These are phyloP conservation scores for Streptopelia turtur DNA, from an alignment of 2,797 vertebrate species.

Conservation along the genomic window DNA sequence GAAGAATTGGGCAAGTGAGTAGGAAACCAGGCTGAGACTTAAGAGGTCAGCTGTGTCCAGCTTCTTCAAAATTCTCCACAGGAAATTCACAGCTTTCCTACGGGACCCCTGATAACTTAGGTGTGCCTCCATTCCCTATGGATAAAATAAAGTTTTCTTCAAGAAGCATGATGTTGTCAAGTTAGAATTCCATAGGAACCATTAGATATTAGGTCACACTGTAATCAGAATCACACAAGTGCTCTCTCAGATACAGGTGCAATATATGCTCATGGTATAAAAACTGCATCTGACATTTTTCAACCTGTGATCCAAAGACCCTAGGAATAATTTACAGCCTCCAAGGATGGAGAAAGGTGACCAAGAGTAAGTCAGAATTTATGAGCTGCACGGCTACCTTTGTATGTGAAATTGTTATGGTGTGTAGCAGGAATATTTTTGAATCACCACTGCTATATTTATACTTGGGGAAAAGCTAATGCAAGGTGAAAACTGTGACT, in stretches of 20 bases:
- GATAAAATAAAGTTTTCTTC: background rate
- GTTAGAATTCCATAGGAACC: background rate
- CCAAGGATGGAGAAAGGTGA: background rate
- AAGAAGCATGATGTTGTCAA: background rate
- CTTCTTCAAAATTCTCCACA: background rate
- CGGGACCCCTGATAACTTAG: background rate
- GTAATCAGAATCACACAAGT: background rate
- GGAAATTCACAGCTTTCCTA: background rate
- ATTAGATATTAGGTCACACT: background rate
- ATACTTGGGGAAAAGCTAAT: background rate
- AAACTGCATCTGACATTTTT: background rate
- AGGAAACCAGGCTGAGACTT: background rate
- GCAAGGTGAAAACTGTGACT: accelerated
- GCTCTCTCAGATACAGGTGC: background rate
- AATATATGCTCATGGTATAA: background rate
- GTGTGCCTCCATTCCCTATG: background rate
- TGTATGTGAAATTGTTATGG: background rate
- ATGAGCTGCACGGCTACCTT: background rate
- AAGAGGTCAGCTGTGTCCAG: background rate
- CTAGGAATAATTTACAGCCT: background rate
- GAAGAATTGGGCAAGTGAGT: background rate
- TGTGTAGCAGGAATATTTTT: background rate
- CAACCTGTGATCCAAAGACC: background rate
- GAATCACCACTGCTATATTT: background rate
- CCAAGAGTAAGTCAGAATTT: background rate